Base-by-base conservation (phyloP, 2,888 invertebrate genomes). In the Acleris sparsana region DNA sequence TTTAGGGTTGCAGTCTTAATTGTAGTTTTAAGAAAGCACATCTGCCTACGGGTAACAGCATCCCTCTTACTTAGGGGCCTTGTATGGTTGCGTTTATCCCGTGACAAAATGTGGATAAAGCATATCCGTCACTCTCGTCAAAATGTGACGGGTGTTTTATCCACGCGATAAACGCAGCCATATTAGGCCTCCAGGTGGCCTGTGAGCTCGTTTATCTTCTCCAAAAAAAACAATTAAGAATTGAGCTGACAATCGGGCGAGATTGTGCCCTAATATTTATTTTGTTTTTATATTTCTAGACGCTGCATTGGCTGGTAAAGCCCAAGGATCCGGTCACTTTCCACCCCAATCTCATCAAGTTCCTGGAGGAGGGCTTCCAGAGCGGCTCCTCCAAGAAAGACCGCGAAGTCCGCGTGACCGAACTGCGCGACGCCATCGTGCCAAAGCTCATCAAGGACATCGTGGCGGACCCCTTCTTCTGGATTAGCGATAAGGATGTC, bases 251-350 rank as follows among this genome's bases (percentile, higher is more conserved):
- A 25, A 25, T 25, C 25, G 6, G n/a, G 6, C 5, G 13, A 44
- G 44, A 16, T 44, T 5, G n/a, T n/a, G 0, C 5, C 6, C n/a
- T 44, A 44, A 25, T 1, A 25, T 6, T 25, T 6, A 6, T 25
- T 25, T n/a, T 5, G n/a, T 3, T 16, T 46, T n/a, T 46, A 18
- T 51, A n/a, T 62, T 83, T 82, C 3, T 76, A 94, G 94, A 93
- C 94, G 0, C 77, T 99, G 59, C 94, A 97, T 67, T 99, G 99
- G 95, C 90, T 99, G 22, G 94, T 99, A 16, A 95, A 96, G 53
- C 97, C 98, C 1, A 95, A 96, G 51, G 96, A 97, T 79, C 93
- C 95, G 0, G 94, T 94, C 58, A 95, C 96, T 70, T 98, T 99
- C 82, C 97, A 97, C 86, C 98, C 98, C 0, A 93, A 93, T 66